Conservation (phyloP, 2,888 invertebrate genomes). For the Idaea biselata region DNA sequence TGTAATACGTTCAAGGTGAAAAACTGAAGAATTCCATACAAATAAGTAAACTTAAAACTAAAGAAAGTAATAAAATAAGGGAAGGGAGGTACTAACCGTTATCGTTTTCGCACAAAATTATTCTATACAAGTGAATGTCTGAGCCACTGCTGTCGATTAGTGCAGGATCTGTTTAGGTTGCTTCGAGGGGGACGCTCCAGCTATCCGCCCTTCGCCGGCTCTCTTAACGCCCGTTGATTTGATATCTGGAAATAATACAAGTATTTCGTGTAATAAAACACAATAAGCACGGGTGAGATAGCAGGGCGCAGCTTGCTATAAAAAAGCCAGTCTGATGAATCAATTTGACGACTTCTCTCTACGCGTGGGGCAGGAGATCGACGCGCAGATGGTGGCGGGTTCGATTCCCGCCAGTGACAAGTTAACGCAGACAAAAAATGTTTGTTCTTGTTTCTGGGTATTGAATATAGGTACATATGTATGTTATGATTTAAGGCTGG, state of each 20-base stretch:
- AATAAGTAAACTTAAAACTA: constrained; percentile 8
- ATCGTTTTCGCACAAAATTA: constrained; percentile 27
- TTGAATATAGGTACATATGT: no score
- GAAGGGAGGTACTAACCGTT: constrained; percentile 34
- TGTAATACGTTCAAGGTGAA: constrained; percentile 2
- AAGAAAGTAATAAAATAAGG: constrained; percentile 12
- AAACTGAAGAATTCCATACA: constrained; percentile 5
- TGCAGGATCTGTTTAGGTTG: constrained; percentile 72
- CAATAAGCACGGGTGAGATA: no score
- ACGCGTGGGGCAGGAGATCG: no score
- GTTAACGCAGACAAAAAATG: no score
- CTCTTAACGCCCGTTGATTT: constrained; percentile 71
- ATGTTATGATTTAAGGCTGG: no score
- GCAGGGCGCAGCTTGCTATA: no score
- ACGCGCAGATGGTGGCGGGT: no score
- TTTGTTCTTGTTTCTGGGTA: no score
- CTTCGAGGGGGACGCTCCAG: constrained; percentile 75
- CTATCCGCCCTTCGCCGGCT: constrained; percentile 66
- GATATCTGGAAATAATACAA: constrained; percentile 47
- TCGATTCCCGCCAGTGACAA: no score
- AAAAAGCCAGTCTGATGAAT: no score
- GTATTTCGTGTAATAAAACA: no score
- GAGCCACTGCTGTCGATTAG: constrained; percentile 37
- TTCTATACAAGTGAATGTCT: constrained; percentile 26
- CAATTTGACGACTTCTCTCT: no score